Evolutionary conservation across 2,113 vertebrate genomes (phyloP), one percentile per base, ranked within the genome.

Genomic region (Lycaon pictus): DNA sequence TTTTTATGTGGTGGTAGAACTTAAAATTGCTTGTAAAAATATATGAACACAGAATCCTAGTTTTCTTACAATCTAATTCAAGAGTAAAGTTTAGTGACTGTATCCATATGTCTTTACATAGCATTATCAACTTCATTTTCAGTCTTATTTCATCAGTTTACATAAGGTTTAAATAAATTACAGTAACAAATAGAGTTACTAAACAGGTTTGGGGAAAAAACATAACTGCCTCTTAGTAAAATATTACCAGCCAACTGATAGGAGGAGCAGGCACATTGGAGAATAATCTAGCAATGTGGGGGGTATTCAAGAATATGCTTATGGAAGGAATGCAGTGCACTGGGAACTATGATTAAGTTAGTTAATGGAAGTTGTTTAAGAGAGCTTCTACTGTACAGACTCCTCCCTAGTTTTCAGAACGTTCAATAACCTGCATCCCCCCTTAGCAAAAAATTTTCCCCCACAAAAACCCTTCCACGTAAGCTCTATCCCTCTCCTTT

Each of bases 1-100:
- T 85, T 71, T 32, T 91, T 37, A 74, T 53, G 20, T 53, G 37
- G 29, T 53, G 13, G n/a, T 53, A 93, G 20, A 79, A 93, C 67
- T 84, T 85, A 95, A 95, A 96, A 83, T 76, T 37, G 6, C 37
- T 53, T 82, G 37, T 77, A 35, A 89, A 96, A 88, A 93, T 84
- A 43, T 9, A 88, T 20, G n/a, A 93, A 81, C 23, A 74, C 8
- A 93, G 53, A 88, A 83, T 88, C 32, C 29, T 88, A 82, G 48
- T 58, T 90, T 92, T 90, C 82, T 80, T 55, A 86, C 0, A 87
- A 74, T 79, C 37, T 95, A 92, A 83, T 71, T 88, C 51, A 89
- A 69, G 32, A 79, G 17, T 15, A 63, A 88, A 77, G 94, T 81
- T 96, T 55, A 96, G 17, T 76, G 62, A 91, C 60, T 81, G 5